Percentiles rank a stretch among this genome's conserved stretches.
Evolutionary conservation across 2,113 vertebrate species (phyloP).

Genomic region (Anguilla japonica): DNA sequence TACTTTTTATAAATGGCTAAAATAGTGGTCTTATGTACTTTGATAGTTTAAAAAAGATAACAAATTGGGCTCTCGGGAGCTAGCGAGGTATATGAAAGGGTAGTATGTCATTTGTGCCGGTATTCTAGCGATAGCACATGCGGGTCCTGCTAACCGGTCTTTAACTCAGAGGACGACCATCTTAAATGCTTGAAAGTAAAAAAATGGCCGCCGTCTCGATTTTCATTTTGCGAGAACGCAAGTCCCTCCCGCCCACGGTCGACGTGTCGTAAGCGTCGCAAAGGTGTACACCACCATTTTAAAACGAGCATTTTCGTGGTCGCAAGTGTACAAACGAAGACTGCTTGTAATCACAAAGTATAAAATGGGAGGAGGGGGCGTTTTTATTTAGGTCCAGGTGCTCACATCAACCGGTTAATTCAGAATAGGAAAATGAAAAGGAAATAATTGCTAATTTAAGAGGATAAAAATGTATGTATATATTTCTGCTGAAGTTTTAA

Average conservation of each 20-base stretch:
- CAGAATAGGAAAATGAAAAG: too few relatives aligned
- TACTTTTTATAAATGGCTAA: not conserved
- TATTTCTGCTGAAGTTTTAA: not conserved
- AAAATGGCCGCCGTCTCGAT: conserved; percentile 60
- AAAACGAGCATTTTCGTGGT: not conserved
- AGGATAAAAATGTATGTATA: too few relatives aligned
- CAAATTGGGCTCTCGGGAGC: too few relatives aligned
- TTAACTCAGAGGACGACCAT: conserved; percentile 45
- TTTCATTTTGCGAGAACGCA: conserved; percentile 1
- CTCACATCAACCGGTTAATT: not conserved
- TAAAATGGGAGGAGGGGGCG: not conserved
- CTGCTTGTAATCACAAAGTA: not conserved
- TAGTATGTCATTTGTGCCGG: too few relatives aligned
- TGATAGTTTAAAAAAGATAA: too few relatives aligned
- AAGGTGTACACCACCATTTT: conserved; percentile 30
- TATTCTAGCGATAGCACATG: not conserved
- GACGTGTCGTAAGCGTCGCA: conserved; percentile 33
- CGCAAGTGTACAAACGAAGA: not conserved
- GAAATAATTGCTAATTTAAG: too few relatives aligned
- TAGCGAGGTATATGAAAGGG: too few relatives aligned
- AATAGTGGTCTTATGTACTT: too few relatives aligned
- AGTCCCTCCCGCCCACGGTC: conserved; percentile 4
- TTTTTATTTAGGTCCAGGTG: not conserved
- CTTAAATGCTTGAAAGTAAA: conserved; percentile 49
- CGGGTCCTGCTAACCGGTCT: not conserved